phyloP scores from a whole-genome alignment of 2,797 vertebrate genomes.

The Anguilla anguilla region DNA sequence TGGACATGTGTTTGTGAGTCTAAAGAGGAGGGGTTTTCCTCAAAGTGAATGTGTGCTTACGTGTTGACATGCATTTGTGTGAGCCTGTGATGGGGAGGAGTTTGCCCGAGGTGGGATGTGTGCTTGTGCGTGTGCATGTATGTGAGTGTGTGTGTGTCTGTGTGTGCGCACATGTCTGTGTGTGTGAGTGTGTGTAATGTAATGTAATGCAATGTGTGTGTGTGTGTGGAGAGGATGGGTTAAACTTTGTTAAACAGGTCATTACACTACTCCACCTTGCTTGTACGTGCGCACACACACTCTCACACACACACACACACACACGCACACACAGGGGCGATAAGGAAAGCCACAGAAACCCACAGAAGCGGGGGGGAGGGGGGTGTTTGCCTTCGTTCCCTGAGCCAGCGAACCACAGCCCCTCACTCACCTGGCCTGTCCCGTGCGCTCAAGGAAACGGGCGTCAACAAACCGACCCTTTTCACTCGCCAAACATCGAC shows the following conservation, averaged over 20 bases:
- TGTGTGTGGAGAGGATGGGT: not conserved
- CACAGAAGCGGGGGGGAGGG: not conserved
- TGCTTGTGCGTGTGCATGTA: slow-evolving; percentile 4
- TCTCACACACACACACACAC: not conserved
- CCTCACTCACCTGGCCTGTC: not conserved
- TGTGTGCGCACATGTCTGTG: not conserved
- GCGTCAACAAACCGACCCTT: not conserved
- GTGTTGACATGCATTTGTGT: slow-evolving; percentile 15
- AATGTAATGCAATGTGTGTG: not conserved
- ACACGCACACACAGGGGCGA: not conserved
- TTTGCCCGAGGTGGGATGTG: not conserved
- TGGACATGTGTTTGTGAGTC: not conserved
- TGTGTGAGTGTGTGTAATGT: not conserved
- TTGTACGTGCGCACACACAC: no score
- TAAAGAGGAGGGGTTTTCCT: not conserved
- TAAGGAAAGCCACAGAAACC: not conserved
- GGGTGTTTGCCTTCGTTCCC: not conserved
- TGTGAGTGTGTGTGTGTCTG: not conserved
- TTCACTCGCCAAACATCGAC: slow-evolving; percentile 6
- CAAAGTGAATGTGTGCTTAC: not conserved
- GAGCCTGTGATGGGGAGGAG: not conserved
- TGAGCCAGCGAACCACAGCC: not conserved
- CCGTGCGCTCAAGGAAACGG: not conserved
- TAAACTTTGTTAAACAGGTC: not conserved
- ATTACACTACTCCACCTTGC: not conserved